Evolutionary conservation across 2,797 vertebrate genomes (phyloP).

Genomic region (Loris lydekkerianus): DNA sequence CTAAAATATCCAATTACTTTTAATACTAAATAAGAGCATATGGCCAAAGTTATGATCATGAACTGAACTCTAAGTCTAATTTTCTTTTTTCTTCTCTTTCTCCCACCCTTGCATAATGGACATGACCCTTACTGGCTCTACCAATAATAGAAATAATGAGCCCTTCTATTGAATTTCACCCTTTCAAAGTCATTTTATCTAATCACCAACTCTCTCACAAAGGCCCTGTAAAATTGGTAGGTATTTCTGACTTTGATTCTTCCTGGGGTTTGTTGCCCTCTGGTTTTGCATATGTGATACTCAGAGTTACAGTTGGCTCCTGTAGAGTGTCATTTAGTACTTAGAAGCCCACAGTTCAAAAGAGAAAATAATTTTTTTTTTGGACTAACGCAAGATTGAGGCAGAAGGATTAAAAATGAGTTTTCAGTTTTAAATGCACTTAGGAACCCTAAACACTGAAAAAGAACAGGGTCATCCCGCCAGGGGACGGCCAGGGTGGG

Average conservation of each 20-base stretch:
- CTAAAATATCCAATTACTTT: slow-evolving; percentile 31
- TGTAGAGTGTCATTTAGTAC: slow-evolving; percentile 4
- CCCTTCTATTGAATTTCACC: slow-evolving; percentile 4
- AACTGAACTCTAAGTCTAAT: slow-evolving; percentile 19
- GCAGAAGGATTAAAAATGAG: neutral
- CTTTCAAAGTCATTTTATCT: slow-evolving; percentile 70
- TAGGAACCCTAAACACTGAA: neutral
- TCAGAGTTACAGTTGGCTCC: neutral
- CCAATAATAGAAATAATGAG: slow-evolving; percentile 67
- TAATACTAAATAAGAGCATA: slow-evolving; percentile 2
- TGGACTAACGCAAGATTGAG: neutral
- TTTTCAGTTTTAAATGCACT: slow-evolving; percentile 23
- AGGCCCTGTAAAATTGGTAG: slow-evolving; percentile 57
- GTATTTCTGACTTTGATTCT: slow-evolving; percentile 48
- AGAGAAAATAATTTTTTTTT: neutral
- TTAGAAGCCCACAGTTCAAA: slow-evolving; percentile 9
- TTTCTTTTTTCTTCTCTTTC: neutral
- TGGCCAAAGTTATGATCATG: neutral
- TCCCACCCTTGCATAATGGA: neutral
- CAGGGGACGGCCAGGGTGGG: neutral
- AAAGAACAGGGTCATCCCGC: neutral
- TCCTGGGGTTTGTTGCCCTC: slow-evolving; percentile 20
- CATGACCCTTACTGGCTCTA: neutral
- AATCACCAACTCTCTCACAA: slow-evolving; percentile 39
- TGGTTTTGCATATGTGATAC: neutral